Evolutionary conservation across 2,797 vertebrate species (phyloP).

Genomic region (Enteromius afrohamiltoni): DNA sequence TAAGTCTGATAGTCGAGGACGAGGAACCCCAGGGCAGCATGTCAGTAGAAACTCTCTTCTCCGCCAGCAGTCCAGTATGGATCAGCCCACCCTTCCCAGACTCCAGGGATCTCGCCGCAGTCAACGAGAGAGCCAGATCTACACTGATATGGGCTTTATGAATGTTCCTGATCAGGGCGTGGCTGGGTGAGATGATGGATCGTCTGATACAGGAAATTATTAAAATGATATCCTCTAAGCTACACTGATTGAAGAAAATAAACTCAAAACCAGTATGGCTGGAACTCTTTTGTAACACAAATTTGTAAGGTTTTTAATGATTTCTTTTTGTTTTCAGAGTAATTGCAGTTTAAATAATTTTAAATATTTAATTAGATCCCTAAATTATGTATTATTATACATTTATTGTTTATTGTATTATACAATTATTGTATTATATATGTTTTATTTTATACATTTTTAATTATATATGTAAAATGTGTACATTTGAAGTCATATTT

Average conservation of each 20-base stretch:
- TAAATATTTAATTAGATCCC: too few relatives aligned
- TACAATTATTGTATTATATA: too few relatives aligned
- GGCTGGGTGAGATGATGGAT: conserved; percentile 75
- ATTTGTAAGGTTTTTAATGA: too few relatives aligned
- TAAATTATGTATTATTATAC: too few relatives aligned
- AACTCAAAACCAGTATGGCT: neutral
- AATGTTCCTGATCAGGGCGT: conserved; percentile 83
- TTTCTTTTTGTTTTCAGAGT: neutral
- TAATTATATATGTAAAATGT: too few relatives aligned
- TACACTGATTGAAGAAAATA: neutral
- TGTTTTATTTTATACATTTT: too few relatives aligned
- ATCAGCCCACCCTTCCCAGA: conserved; percentile 82
- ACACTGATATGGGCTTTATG: conserved; percentile 82
- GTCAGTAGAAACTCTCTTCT: conserved; percentile 70
- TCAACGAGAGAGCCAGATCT: conserved; percentile 64
- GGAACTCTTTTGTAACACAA: neutral
- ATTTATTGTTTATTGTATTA: too few relatives aligned
- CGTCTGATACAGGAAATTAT: neutral
- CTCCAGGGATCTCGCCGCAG: conserved; percentile 59
- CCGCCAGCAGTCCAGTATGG: conserved; percentile 79
- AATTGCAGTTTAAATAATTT: too few relatives aligned
- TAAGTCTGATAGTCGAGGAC: conserved; percentile 25
- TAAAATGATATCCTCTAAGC: neutral
- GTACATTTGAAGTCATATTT: too few relatives aligned
- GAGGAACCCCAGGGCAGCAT: neutral